Base-by-base conservation (phyloP, 2,888 invertebrate species). In the Reticulitermes lucifugus region DNA sequence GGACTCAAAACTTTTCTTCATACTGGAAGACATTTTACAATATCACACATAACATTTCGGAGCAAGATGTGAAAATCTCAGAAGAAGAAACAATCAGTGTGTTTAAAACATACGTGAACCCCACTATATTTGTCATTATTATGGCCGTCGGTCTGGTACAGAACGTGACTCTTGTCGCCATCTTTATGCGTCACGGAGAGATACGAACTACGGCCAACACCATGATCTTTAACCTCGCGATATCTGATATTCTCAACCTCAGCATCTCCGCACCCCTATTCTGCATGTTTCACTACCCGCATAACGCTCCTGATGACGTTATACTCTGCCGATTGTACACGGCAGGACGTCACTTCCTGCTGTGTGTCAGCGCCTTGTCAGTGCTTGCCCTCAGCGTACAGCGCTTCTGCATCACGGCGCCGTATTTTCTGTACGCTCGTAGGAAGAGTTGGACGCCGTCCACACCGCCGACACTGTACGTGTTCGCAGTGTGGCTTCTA, bases 381-480 rank as follows among this genome's bases (percentile, higher is more conserved):
- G 14, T 75, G 35, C 12, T 75, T 75, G 75, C 75, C 43, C 75
- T 75, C n/a, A 75, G 75, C 43, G 35, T 75, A 18, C 75, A 75
- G 22, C 35, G 75, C 18, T 75, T 21, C 75, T 75, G 41, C 75
- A 75, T 75, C 75, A 75, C 75, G 18, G n/a, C 7, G 6, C 60
- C 60, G 21, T 18, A 7, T 7, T 22, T 60, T 60, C 60, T 22
- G n/a, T n/a, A n/a, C 4, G 4, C 21, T n/a, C 21, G 21, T 18
- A 22, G 22, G 4, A 60, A 60, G 60, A 60, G 60, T 21, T 60
- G 22, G n/a, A 21, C 46, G 46, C 21, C 60, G 6, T 21, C 60
- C n/a, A 60, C n/a, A 3, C 10, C 35, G 71, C 71, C 46, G 46
- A 46, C 12, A 12, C n/a, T 75, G 9, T 75, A 75, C 43, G n/a